A percentile compares a stretch with the other conserved stretches of the same genome.
Evolutionary conservation across 2,888 invertebrate species (phyloP).

Genomic region (Sepioteuthis lessoniana): DNA sequence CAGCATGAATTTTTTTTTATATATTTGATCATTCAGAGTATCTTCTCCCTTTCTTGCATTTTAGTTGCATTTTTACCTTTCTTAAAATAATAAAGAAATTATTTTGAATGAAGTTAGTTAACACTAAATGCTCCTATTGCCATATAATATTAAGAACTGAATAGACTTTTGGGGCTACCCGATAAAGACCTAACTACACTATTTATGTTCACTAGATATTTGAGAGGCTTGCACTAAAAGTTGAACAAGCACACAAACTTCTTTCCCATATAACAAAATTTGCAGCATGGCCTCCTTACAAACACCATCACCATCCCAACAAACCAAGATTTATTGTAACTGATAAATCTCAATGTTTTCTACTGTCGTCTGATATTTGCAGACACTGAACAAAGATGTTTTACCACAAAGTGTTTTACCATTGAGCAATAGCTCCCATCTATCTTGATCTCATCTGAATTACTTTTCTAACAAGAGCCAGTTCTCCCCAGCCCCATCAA

Average conservation of each 20-base stretch:
- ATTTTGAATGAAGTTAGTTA: no score
- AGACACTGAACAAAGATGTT: not conserved
- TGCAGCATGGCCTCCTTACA: not conserved
- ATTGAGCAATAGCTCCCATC: not conserved
- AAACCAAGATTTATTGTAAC: constrained; percentile 14
- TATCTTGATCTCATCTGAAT: not conserved
- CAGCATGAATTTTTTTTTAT: no score
- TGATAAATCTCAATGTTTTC: constrained; percentile 23
- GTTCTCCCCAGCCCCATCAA: not conserved
- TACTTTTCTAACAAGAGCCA: not conserved
- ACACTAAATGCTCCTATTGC: not conserved
- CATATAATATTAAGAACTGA: not conserved
- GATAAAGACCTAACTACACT: not conserved
- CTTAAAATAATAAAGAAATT: no score
- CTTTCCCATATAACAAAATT: not conserved
- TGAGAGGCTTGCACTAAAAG: not conserved
- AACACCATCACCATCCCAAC: not conserved
- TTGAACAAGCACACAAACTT: not conserved
- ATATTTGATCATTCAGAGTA: no score
- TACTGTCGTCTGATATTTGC: not conserved
- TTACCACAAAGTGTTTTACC: constrained; percentile 13
- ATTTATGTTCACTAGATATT: not conserved
- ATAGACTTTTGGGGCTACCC: not conserved
- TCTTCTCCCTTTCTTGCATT: no score
- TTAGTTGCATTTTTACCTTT: no score